Evolutionary conservation across 2,888 invertebrate species (phyloP), one percentile per base, ranked within the genome.

Genomic region (Rhabditoides inermis): DNA sequence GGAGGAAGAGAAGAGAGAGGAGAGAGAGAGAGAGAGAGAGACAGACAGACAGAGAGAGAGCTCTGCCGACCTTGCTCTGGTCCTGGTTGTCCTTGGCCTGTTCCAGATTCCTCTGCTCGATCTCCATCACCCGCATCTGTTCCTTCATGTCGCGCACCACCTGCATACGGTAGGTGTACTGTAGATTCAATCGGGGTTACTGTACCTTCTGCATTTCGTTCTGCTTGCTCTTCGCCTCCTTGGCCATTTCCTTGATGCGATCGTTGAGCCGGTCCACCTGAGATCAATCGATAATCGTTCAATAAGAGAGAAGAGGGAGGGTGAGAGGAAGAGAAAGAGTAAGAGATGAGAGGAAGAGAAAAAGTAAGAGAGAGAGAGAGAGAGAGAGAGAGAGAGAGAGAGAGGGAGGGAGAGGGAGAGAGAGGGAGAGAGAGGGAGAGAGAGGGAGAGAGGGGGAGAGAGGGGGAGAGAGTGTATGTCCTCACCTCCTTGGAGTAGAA

Each of bases 101-200:
- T 4, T 55, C 53, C 41, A 74, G 53, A 45, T 75, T 75, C 46
- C 68, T 58, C 49, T 74, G 69, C 41, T 75, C 76, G 45, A 75
- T 75, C 45, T 75, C 76, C 28, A 72, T 55, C 27, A 75, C 61
- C 15, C 68, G 63, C 23, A 75, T 68, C 28, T 72, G 70, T 51
- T 75, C 75, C 6, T n/a, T n/a, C n/a, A n/a, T n/a, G n/a, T n/a
- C n/a, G n/a, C n/a, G n/a, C 40, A 39, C 20, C 15, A 32, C 15
- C 15, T 32, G n/a, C 7, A 20, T 12, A n/a, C 15, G 40, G n/a
- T n/a, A n/a, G n/a, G n/a, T n/a, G n/a, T 10, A 45, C 27, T 26
- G 12, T 27, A 22, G 3, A 22, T 37, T 5, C 23, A 47, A 37
- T 25, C 15, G 3, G 20, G 6, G 20, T 20, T 47, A 10, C 41